phyloP scores from a whole-genome alignment of 2,113 vertebrate species.

The Sorex fumeus region DNA sequence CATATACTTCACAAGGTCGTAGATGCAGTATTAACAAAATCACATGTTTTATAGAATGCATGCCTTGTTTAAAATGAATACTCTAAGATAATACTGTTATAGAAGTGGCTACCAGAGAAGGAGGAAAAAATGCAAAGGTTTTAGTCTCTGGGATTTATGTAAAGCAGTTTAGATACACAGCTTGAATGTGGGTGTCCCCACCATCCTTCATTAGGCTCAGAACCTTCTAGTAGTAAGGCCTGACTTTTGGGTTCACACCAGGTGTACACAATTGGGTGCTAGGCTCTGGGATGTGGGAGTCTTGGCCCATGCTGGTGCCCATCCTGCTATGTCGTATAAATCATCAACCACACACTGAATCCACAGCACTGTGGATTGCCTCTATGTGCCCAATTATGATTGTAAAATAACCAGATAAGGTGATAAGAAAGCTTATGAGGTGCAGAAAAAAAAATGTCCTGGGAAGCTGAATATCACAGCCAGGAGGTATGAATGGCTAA shows the following conservation, averaged over 20 bases:
- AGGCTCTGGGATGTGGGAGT: too few relatives aligned
- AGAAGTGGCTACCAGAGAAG: conserved; percentile 14
- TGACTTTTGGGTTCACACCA: background rate
- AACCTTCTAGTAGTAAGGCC: background rate
- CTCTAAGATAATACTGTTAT: background rate
- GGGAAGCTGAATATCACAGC: background rate
- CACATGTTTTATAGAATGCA: background rate
- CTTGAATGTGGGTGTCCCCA: background rate
- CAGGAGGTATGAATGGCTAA: background rate
- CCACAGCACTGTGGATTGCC: too few relatives aligned
- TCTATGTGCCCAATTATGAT: too few relatives aligned
- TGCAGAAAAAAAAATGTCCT: background rate
- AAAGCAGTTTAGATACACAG: background rate
- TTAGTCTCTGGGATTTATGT: background rate
- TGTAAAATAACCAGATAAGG: too few relatives aligned
- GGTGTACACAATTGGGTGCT: background rate
- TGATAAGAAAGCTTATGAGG: background rate
- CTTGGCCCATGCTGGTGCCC: too few relatives aligned
- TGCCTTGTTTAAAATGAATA: background rate
- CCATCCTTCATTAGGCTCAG: background rate
- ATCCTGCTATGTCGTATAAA: too few relatives aligned
- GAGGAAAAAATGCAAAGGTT: background rate
- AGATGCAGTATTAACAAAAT: background rate
- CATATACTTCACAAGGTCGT: background rate
- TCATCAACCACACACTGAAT: too few relatives aligned